Evolutionary conservation across 2,888 invertebrate species (phyloP).

Genomic region (Emesis russula): DNA sequence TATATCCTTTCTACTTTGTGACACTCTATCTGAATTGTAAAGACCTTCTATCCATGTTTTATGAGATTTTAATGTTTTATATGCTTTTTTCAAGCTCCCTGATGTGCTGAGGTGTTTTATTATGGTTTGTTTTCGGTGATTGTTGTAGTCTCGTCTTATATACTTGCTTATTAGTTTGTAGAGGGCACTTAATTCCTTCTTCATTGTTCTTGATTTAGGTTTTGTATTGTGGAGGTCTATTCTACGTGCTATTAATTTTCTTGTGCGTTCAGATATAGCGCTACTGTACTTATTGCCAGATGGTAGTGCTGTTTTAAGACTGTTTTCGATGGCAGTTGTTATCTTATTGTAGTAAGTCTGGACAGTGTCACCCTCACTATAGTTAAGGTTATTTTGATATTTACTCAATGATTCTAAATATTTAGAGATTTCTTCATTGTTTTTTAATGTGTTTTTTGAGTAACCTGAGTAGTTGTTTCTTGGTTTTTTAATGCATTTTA

Average conservation of each 20-base stretch:
- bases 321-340: neutral
- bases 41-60: neutral
- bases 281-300: no score
- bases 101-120: constrained; percentile 1
- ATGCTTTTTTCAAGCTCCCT: neutral
- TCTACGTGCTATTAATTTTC: constrained; percentile 14
- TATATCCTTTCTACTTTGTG: neutral
- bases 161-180: constrained; percentile 6
- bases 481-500: neutral
- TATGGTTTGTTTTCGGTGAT: constrained; percentile 16
- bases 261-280: neutral
- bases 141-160: constrained; percentile 20
- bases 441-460: neutral
- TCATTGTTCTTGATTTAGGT: constrained; percentile 37
- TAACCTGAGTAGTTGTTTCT: neutral
- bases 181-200: constrained; percentile 33
- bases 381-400: no score
- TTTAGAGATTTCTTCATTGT: neutral
- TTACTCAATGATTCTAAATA: neutral
- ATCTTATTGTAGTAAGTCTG: neutral
- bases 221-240: constrained; percentile 22
- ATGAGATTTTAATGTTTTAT: neutral
- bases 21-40: neutral
- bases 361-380: neutral
- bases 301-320: neutral